Base-by-base conservation (phyloP, 2,888 invertebrate species). In the Drosophila anomelani region DNA sequence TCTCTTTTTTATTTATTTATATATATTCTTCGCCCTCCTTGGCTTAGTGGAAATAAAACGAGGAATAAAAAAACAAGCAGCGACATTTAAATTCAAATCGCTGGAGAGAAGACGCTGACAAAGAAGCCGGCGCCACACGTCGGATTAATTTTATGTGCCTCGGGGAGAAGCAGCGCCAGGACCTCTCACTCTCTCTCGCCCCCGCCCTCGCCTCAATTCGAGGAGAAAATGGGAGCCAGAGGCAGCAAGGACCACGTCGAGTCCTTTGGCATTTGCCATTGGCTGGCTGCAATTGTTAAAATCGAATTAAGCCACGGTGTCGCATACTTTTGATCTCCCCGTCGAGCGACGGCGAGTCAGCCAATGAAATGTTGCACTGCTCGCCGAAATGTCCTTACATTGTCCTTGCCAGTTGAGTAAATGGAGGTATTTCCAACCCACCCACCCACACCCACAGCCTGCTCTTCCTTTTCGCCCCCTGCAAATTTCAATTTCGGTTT, bases 141-240 rank as follows among this genome's bases (percentile, higher is more conserved):
- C 90, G 91, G 90, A 90, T 90, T 90, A 91, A 85, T 90, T 90
- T 90, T 90, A 90, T 90, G 87, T 79, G 75, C 76, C 75, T 78
- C 76, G 72, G 76, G 79, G 76, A 75, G 49, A 41, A 59, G 46
- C 69, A 29, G 46, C 41, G 34, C 60, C 60, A 43, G 60, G 60
- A 60, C 60, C 34, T 60, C 49, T 13, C 44, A 41, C 41, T 41
- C 29, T 17, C 17, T 17, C 10, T 10, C 17, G 9, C 41, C 8
- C 36, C 55, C 54, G 64, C 67, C 70, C 70, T 66, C 62, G 54
- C 85, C 85, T 85, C 86, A 88, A 84, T 84, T 84, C 85, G 86
- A 83, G 74, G 57, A 51, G 20, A 39, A 39, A 51, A 51, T 51
- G 51, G 49, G 49, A 32, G 49, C 23, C 43, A 17, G 32, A 49